Base-by-base conservation (phyloP, 1,140 invertebrate species). In the Drosophila yakuba region DNA sequence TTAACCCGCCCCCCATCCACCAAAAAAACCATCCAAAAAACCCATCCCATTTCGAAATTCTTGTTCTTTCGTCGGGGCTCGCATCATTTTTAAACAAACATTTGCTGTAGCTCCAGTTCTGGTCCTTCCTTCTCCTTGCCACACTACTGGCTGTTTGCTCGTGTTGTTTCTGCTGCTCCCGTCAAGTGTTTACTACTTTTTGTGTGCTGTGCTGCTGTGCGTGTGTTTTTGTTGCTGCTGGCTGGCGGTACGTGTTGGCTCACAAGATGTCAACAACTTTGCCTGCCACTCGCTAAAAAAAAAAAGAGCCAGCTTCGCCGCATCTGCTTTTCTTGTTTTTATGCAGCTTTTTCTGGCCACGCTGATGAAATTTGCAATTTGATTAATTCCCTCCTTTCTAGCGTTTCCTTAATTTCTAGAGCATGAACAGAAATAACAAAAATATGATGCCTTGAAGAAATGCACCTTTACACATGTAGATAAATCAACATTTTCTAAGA, bases 61-160 rank as follows among this genome's bases (percentile, higher is more conserved):
- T 35, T 17, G 23, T 43, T 50, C 59, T 15, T 44, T 23, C 74
- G 23, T 28, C 56, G 62, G 35, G 38, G 41, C 36, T 85, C 77
- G 79, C 84, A 83, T 83, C 77, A 83, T 80, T 88, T 83, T 88
- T 83, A 88, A 88, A 51, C 79, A 88, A 88, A 88, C 84, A 88
- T 84, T 88, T 88, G 77, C 74, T 48, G 63, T 45, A 35, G 58
- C 50, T 54, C 36, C 61, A 23, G 43, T 20, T 20, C 43, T 20
- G 41, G 36, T 60, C 23, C 39, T 50, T 50, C 51, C 55, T 38
- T 54, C 25, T 14, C 67, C 50, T 68, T 56, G 48, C 48, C 68
- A 44, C 68, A 44, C 55, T 62, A 47, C 41, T 74, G 39, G 47
- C 56, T 78, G 44, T 69, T 55, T 43, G 50, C 35, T 39, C 17